Base-by-base conservation (phyloP, 2,113 vertebrate species). In the Arothron firmamentum region DNA sequence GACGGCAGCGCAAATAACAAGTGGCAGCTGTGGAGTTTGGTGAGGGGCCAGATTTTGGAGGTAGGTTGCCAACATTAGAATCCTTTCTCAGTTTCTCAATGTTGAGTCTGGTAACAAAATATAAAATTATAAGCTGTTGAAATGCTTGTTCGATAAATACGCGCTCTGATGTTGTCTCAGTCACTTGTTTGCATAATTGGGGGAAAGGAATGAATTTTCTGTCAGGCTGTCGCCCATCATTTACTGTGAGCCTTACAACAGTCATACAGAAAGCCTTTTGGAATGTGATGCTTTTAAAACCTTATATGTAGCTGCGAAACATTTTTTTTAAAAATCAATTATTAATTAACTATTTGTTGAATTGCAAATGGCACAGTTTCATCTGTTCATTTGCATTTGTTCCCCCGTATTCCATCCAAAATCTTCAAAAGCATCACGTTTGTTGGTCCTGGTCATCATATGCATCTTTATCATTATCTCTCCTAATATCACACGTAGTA, bases 161-260 rank as follows among this genome's bases (percentile, higher is more conserved):
- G 6, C 12, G 43, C 12, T 45, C 4, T 16, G 14, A 16, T 19
- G 17, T 19, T 18, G 17, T 57, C 47, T 62, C 15, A 57, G 45
- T 41, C 49, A 61, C 50, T 58, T 41, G 42, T 58, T 66, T 57
- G 18, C 23, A 16, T 52, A 34, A 55, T 17, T 5, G 17, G 14
- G 43, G 17, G 15, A 56, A 43, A 20, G 17, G 5, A 43, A 28
- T 57, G 13, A 19, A n/a, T 62, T 62, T 57, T 43, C 42, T 28
- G 25, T 56, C 56, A 59, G 51, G 52, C 8, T 42, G 21, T 20
- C 41, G 28, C 4, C 4, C 16, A 5, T 53, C 8, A 52, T 16
- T 52, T 46, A 10, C 60, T 64, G 47, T 48, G 41, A 69, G 18
- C 1, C 13, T 60, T 3, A 58, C 6, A 19, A 43, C 8, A 56